Evolutionary conservation across 2,888 invertebrate species (phyloP), one percentile per base, ranked within the genome.

Genomic region (Phymatocera aterrima): DNA sequence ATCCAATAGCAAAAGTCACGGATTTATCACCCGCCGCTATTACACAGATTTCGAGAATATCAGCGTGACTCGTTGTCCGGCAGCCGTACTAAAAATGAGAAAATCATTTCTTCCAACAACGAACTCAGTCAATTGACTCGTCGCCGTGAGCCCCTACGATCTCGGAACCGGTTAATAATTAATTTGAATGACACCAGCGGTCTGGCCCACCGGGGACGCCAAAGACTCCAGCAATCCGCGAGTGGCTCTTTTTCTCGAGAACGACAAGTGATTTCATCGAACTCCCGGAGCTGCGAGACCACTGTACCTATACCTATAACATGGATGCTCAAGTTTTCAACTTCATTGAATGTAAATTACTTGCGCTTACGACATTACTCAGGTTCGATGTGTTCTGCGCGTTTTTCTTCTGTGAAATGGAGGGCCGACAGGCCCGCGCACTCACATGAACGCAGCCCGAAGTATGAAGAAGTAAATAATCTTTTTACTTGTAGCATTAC

Each of bases 101-200:
- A 10, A 37, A 64, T 37, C 1, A 12, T 8, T 57, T 57, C 28
- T 57, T 12, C 3, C 12, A 57, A 15, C 4, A 15, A 12, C 18
- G 8, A 34, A 37, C n/a, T n/a, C n/a, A 64, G 61, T 64, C 37
- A 4, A 64, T 64, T 64, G 61, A 64, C 61, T 64, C 61, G 61
- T 64, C 24, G 10, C 37, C 18, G 34, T 21, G 61, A 64, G 34
- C 61, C 37, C 37, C 34, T n/a, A 37, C 61, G 61, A 37, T 37
- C 34, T 64, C 18, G 6, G 21, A 21, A 64, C 61, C 61, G 61
- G 61, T 64, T 64, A 37, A 37, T 64, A 37, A 64, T 64, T 64
- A 34, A 64, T 64, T 64, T 64, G 37, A 64, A 64, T 64, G 34
- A 64, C 61, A 64, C 61, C 61, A 34, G 34, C 12, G 40, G n/a